phyloP scores from a whole-genome alignment of 1,140 invertebrate genomes.

The Acyrthosiphon pisum region DNA sequence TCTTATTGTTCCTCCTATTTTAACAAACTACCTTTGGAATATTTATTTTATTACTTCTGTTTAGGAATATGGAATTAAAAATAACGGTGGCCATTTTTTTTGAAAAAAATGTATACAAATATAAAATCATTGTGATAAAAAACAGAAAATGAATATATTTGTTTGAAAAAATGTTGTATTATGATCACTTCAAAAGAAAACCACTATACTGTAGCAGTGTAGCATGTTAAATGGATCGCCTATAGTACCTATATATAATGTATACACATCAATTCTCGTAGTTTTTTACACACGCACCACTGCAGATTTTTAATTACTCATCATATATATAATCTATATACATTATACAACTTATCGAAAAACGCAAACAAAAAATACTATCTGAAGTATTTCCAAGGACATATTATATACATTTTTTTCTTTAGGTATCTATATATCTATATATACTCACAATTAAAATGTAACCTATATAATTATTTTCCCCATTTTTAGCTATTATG shows the following conservation, averaged over 20 bases:
- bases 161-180: not conserved
- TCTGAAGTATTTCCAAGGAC: no score
- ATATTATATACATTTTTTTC: no score
- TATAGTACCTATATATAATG: not conserved
- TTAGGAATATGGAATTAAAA: not conserved
- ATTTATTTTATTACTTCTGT: not conserved
- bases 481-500: not conserved
- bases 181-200: not conserved
- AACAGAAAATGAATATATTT: not conserved
- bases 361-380: not conserved
- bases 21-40: not conserved
- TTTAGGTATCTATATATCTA: no score
- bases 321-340: not conserved
- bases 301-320: not conserved
- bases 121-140: not conserved
- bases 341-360: not conserved
- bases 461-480: not conserved
- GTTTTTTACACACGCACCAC: not conserved
- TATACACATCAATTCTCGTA: not conserved
- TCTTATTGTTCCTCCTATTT: not conserved
- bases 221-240: not conserved
- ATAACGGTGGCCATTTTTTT: not conserved
- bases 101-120: not conserved
- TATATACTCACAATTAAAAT: not conserved
- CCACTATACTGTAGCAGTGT: not conserved